Evolutionary conservation across 2,113 vertebrate species (phyloP).

Genomic region (Cyanoramphus novaezelandiae): DNA sequence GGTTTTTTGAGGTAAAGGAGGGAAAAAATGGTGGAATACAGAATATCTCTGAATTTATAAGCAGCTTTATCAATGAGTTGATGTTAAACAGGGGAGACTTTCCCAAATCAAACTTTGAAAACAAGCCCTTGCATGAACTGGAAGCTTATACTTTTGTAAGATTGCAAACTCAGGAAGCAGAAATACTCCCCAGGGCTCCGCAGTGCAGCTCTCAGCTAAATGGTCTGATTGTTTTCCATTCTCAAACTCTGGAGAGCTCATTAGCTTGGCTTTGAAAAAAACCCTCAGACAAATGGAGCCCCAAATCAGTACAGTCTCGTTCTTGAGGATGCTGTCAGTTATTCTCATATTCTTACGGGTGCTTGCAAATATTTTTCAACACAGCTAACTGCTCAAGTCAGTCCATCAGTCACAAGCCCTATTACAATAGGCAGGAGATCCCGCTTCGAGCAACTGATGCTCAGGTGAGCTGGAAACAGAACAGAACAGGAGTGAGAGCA

Average conservation of each 20-base stretch:
- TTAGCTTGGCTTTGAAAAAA: constrained; percentile 4
- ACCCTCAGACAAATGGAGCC: background rate
- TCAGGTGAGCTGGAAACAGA: background rate
- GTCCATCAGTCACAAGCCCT: background rate
- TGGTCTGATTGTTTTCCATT: background rate
- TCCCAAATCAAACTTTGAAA: background rate
- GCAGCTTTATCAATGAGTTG: background rate
- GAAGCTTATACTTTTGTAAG: background rate
- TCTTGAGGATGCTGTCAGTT: background rate
- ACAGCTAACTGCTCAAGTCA: background rate
- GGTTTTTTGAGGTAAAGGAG: background rate
- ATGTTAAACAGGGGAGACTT: background rate
- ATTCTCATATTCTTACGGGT: background rate
- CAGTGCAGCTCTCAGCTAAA: background rate
- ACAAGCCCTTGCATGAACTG: background rate
- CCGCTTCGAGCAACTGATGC: background rate
- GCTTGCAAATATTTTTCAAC: background rate
- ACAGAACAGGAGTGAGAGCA: background rate
- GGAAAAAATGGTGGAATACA: background rate
- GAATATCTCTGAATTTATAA: background rate
- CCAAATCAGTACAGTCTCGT: background rate
- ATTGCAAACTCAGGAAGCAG: background rate
- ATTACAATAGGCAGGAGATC: background rate
- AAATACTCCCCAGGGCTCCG: background rate
- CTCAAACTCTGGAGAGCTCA: background rate